A percentile compares a stretch with the other conserved stretches of the same genome.
phyloP scores from a whole-genome alignment of 2,113 vertebrate genomes.

The Sylvilagus bachmani region DNA sequence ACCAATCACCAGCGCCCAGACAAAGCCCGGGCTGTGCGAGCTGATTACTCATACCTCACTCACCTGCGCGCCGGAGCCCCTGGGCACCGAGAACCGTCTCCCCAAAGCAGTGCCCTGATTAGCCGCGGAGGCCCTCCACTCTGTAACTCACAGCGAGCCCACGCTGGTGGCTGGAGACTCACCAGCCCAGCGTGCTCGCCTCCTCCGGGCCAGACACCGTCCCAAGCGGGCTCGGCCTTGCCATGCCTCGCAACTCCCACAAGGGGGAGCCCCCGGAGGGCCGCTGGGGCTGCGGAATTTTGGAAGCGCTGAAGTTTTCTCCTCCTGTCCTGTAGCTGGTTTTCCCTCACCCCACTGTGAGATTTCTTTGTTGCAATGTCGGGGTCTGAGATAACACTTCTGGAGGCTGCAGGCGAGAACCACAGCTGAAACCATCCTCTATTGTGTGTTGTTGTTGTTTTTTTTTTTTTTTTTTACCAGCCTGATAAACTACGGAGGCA shows the following conservation, averaged over 20 bases:
- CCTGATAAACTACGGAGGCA: background rate
- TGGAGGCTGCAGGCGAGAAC: constrained; percentile 53
- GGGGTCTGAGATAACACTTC: constrained; percentile 66
- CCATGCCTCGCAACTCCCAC: constrained; percentile 68
- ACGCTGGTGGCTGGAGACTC: background rate
- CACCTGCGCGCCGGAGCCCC: background rate
- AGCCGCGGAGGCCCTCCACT: background rate
- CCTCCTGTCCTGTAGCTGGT: constrained; percentile 68
- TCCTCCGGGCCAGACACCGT: background rate
- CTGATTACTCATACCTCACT: background rate
- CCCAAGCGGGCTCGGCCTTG: constrained; percentile 51
- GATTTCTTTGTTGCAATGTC: constrained; percentile 81
- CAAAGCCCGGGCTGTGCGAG: background rate
- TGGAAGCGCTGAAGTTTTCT: constrained; percentile 78
- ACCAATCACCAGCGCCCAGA: background rate
- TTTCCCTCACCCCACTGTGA: constrained; percentile 69
- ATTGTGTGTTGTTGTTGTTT: background rate
- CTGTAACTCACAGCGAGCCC: background rate
- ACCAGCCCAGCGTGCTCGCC: rapidly evolving
- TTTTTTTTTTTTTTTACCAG: background rate
- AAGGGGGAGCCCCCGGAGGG: constrained; percentile 82
- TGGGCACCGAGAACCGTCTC: background rate
- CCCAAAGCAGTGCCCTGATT: background rate
- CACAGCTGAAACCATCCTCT: background rate
- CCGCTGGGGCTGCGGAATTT: constrained; percentile 67